Base-by-base conservation (phyloP, 2,113 vertebrate species). In the Himantopus leucocephalus region DNA sequence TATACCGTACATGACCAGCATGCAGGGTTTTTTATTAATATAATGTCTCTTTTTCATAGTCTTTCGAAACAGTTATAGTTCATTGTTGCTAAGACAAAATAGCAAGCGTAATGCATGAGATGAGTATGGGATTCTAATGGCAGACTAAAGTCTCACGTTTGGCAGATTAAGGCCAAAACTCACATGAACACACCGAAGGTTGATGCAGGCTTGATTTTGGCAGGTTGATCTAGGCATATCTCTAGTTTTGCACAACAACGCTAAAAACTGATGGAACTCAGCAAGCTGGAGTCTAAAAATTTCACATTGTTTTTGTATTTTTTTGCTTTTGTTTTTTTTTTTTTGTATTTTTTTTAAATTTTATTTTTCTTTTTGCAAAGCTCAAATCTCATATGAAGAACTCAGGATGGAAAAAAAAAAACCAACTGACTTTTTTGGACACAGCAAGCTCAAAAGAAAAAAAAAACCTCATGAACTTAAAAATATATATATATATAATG, bases 1-100 rank as follows among this genome's bases (percentile, higher is more conserved):
- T 98, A 98, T 98, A 98, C 99, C 99, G 3, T 99, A 99, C 99
- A 99, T 99, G 99, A 99, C 99, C 99, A 99, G 99, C 99, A 99
- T 99, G 99, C 99, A 99, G 98, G 98, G 97, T 97, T 98, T 98
- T 97, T 99, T 98, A 99, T 99, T 98, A 98, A 98, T 98, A 99
- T 98, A 98, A 97, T 93, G 98, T 98, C 98, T 99, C 97, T 99
- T 97, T 98, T 97, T 98, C 98, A 98, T 98, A 98, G 98, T 98
- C 98, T 98, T 98, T 99, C 75, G 98, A 99, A 98, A 98, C 98
- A 98, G 98, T 98, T 98, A 98, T 91, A 98, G 98, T 99, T 98
- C 98, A 98, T 98, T 98, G 98, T 98, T 98, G 98, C 98, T 98
- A 98, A 99, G 98, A 99, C 98, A 99, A 98, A 99, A 98, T 98